A percentile compares a stretch with the other conserved stretches of the same genome.
Conservation (phyloP, 1,140 invertebrate genomes). For the Hyposmocoma kahamanoa region DNA sequence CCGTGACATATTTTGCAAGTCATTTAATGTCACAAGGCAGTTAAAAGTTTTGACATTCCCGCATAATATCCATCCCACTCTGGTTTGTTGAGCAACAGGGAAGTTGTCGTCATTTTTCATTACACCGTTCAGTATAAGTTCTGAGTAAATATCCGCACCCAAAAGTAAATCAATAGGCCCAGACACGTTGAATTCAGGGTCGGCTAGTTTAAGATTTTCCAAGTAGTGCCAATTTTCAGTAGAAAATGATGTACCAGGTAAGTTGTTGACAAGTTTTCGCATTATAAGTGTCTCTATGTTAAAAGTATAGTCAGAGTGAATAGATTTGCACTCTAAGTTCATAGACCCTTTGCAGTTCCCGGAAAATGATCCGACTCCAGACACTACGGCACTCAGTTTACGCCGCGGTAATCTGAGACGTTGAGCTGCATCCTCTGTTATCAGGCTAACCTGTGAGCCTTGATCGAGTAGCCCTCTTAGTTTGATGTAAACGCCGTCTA, state of each 20-base stretch:
- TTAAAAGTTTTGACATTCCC: slow-evolving; percentile 8
- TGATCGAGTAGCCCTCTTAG: not conserved
- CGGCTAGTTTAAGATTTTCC: slow-evolving; percentile 10
- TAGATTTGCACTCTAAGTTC: slow-evolving; percentile 7
- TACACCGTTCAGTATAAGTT: slow-evolving; percentile 12
- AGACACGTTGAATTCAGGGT: slow-evolving; percentile 11
- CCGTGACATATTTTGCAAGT: not conserved
- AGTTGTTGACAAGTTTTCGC: slow-evolving; percentile 5
- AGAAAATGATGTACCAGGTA: slow-evolving; percentile 4
- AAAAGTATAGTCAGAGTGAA: slow-evolving; percentile 9
- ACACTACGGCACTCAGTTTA: not conserved
- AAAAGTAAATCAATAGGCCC: slow-evolving; percentile 11
- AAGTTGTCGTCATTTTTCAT: not conserved
- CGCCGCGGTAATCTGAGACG: not conserved
- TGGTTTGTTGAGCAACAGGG: slow-evolving; percentile 25
- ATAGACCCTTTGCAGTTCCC: slow-evolving; percentile 4
- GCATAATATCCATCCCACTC: slow-evolving; percentile 22
- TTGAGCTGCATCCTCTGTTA: slow-evolving; percentile 9
- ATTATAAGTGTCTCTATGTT: slow-evolving; percentile 6
- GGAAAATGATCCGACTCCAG: slow-evolving; percentile 1
- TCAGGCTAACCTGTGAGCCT: slow-evolving; percentile 1
- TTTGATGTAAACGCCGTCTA: not conserved
- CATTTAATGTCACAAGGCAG: not conserved
- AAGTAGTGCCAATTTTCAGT: slow-evolving; percentile 3
- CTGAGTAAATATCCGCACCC: slow-evolving; percentile 6